Evolutionary conservation across 1,140 invertebrate species (phyloP).

Genomic region (Zaprionus gabonicus): DNA sequence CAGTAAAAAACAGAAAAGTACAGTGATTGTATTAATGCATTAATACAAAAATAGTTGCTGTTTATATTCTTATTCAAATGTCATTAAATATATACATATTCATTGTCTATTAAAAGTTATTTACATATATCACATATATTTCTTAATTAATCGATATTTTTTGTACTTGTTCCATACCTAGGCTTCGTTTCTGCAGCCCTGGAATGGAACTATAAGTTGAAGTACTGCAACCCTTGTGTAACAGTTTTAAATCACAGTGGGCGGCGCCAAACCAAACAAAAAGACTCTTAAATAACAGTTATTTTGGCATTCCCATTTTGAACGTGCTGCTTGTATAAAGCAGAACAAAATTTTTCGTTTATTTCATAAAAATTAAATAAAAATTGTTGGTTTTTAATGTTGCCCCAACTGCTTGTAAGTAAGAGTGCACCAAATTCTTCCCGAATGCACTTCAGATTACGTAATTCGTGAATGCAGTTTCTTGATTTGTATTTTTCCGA

Average conservation of each 20-base stretch:
- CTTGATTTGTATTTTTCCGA: conserved; percentile 4
- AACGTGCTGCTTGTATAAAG: background rate
- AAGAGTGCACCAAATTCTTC: background rate
- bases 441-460: conserved; percentile 17
- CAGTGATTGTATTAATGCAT: background rate
- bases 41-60: background rate
- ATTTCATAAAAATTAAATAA: background rate
- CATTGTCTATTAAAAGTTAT: background rate
- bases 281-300: background rate
- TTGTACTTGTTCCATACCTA: conserved; percentile 10
- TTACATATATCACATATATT: background rate
- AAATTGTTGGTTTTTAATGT: conserved; percentile 29
- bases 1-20: background rate
- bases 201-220: background rate
- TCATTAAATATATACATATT: background rate
- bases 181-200: conserved; percentile 15
- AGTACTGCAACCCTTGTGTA: conserved; percentile 16
- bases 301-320: conserved; percentile 5
- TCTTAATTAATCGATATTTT: background rate
- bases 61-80: background rate
- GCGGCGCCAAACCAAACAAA: conserved; percentile 34
- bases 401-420: conserved; percentile 34
- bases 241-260: conserved; percentile 20
- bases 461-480: conserved; percentile 24
- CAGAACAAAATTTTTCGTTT: conserved; percentile 27